Conservation (phyloP, 1,140 invertebrate genomes). For the Brachionus calyciflorus region DNA sequence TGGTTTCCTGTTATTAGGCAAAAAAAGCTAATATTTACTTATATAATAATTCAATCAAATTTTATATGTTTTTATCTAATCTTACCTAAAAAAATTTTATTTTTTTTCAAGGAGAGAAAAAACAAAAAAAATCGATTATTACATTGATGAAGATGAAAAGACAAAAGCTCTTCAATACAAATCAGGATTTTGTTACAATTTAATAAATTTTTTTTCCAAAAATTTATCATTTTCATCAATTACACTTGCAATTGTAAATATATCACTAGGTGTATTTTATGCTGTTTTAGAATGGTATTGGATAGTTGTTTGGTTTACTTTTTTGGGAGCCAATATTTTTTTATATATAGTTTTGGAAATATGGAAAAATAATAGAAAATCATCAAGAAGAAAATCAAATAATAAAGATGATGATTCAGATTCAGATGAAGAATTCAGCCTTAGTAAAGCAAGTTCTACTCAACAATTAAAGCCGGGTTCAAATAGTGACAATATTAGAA, state of each 20-base stretch:
- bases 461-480: not conserved
- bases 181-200: not conserved
- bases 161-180: not conserved
- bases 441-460: slow-evolving; percentile 4
- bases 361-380: not conserved
- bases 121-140: slow-evolving; percentile 47
- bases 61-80: not conserved
- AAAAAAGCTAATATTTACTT: not conserved
- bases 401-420: not conserved
- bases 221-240: slow-evolving; percentile 33
- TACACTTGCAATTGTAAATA: slow-evolving; percentile 48
- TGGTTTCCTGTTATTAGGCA: not conserved
- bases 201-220: not conserved
- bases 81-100: too few relatives aligned
- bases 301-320: slow-evolving; percentile 49
- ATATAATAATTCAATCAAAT: slow-evolving; percentile 6
- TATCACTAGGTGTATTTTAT: slow-evolving; percentile 49
- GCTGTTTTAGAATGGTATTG: slow-evolving; percentile 47
- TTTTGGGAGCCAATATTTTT: slow-evolving; percentile 47
- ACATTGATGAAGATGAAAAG: slow-evolving; percentile 42
- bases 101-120: slow-evolving; percentile 8
- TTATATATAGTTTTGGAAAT: slow-evolving; percentile 26
- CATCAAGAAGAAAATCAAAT: not conserved
- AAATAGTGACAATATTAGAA: not conserved
- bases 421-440: not conserved